These are phyloP conservation scores for Stichodactyla mertensii DNA, from an alignment of 64 coral and sea anemone genomes.

Conservation along the genomic window DNA sequence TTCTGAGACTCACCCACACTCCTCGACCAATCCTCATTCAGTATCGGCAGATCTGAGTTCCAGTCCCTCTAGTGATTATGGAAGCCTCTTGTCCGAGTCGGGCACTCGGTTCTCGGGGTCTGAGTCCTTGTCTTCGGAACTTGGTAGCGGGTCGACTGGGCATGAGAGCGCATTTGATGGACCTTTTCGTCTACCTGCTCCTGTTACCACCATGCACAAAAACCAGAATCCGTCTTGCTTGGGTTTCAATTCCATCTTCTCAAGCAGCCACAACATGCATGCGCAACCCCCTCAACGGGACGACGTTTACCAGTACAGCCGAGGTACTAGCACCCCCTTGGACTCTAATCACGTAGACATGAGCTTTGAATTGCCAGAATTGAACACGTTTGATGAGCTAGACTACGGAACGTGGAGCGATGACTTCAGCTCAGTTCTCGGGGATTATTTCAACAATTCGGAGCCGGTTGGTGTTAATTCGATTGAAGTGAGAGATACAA, in stretches of 20 bases:
- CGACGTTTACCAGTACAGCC: not conserved
- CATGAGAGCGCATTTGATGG: constrained; percentile 32
- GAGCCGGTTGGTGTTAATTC: not conserved
- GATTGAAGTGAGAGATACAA: not conserved
- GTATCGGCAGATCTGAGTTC: constrained; percentile 3
- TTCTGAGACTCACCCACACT: not conserved
- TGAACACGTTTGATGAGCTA: not conserved
- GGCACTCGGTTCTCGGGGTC: constrained; percentile 46
- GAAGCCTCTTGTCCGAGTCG: constrained; percentile 49
- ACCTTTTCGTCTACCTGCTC: constrained; percentile 44
- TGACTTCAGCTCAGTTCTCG: constrained; percentile 5
- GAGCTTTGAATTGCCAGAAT: not conserved
- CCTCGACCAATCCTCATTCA: not conserved
- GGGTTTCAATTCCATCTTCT: not conserved
- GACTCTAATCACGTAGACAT: constrained; percentile 20
- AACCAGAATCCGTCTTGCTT: not conserved
- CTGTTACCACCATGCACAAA: not conserved
- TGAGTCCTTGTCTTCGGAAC: constrained; percentile 39
- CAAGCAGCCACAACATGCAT: constrained; percentile 8
- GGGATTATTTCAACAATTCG: constrained; percentile 2
- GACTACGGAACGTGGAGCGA: constrained; percentile 1
- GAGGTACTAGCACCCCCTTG: not conserved
- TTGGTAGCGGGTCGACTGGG: not conserved
- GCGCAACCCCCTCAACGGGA: constrained; percentile 6
- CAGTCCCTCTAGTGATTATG: constrained; percentile 63